phyloP scores from a whole-genome alignment of 1,140 invertebrate species.

The Lepidurus apus region DNA sequence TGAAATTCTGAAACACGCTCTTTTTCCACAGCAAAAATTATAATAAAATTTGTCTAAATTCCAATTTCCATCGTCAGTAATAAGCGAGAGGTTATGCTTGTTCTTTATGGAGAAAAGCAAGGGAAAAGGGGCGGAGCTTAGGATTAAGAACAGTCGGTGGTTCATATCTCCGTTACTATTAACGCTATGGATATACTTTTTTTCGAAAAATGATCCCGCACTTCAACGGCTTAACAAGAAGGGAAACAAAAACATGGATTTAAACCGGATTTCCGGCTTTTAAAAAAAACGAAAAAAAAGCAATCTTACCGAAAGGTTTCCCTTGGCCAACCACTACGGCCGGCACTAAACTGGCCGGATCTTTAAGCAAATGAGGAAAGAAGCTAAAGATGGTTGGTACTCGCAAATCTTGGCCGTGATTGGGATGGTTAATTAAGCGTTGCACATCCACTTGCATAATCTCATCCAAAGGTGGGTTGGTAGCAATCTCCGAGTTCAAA shows the following conservation, averaged over 20 bases:
- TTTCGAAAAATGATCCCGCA: too few species aligned
- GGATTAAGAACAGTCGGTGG: too few species aligned
- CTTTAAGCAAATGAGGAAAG: conserved; percentile 76
- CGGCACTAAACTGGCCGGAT: conserved; percentile 68
- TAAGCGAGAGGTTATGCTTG: too few species aligned
- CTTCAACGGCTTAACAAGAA: not conserved
- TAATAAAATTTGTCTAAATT: too few species aligned
- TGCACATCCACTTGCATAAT: conserved; percentile 10
- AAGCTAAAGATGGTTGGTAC: conserved; percentile 78
- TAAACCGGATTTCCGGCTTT: not conserved
- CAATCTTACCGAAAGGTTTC: conserved; percentile 56
- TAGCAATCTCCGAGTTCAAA: not conserved
- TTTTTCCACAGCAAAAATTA: too few species aligned
- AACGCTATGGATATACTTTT: too few species aligned
- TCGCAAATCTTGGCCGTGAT: conserved; percentile 45
- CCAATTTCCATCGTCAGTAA: too few species aligned
- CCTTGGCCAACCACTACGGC: conserved; percentile 69
- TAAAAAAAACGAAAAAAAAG: conserved; percentile 24
- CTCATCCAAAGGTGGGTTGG: not conserved
- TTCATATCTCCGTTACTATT: too few species aligned
- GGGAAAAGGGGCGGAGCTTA: too few species aligned
- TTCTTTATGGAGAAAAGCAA: too few species aligned
- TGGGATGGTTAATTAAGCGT: conserved; percentile 23
- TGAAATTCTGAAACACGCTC: too few species aligned
- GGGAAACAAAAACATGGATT: not conserved